A percentile compares a stretch with the other conserved stretches of the same genome.
Evolutionary conservation across 2,113 vertebrate genomes (phyloP).

Genomic region (Microtus oregoni): DNA sequence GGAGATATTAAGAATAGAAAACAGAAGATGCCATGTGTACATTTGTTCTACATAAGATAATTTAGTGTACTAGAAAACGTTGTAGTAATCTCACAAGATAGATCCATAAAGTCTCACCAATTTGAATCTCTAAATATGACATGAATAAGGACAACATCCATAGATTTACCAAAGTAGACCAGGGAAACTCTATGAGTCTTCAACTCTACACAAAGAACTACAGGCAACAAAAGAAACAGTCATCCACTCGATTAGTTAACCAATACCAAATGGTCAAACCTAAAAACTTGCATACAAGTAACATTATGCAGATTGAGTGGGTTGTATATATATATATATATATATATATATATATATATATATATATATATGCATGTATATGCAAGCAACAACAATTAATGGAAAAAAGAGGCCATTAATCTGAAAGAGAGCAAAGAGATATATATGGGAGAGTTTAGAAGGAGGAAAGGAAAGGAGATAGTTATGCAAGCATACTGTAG

Average conservation of each 20-base stretch:
- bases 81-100: not conserved
- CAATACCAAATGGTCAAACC: not conserved
- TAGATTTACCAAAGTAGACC: not conserved
- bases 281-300: not conserved
- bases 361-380: too few species aligned
- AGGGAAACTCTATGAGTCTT: not conserved
- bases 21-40: not conserved
- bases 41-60: not conserved
- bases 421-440: too few species aligned
- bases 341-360: too few species aligned
- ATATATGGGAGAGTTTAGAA: too few species aligned
- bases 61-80: not conserved
- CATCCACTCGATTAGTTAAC: not conserved
- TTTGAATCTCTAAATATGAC: not conserved
- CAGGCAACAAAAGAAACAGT: not conserved
- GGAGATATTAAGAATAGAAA: slow-evolving; percentile 18
- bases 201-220: not conserved
- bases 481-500: not conserved
- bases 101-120: not conserved
- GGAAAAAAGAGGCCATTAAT: too few species aligned
- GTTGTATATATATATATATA: too few species aligned
- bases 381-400: too few species aligned
- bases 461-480: not conserved
- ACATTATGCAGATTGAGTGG: not conserved
- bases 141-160: not conserved